Evolutionary conservation across 2,113 vertebrate species (phyloP).

Genomic region (Empidonax traillii): DNA sequence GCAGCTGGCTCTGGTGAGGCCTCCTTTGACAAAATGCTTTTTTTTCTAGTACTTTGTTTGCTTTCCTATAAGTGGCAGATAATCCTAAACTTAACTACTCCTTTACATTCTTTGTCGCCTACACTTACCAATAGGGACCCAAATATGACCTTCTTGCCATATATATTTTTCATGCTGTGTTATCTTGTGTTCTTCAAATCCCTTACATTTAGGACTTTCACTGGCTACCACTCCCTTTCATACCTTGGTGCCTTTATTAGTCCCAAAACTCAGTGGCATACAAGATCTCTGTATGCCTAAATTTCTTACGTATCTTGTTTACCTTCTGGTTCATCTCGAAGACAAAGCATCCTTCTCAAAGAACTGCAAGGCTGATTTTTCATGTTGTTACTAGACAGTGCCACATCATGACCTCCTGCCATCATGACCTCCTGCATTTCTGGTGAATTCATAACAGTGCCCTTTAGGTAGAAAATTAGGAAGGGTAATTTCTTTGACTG

Average conservation of each 20-base stretch:
- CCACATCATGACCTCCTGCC: neutral
- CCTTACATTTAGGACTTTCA: neutral
- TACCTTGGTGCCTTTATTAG: rapidly evolving
- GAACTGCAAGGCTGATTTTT: neutral
- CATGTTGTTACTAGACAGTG: neutral
- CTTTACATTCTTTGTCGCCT: neutral
- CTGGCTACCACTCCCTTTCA: neutral
- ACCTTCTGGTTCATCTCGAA: neutral
- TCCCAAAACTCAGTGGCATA: neutral
- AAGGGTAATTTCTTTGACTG: neutral
- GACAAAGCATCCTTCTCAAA: neutral
- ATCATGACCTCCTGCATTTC: neutral
- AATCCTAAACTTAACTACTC: neutral
- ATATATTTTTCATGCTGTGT: neutral
- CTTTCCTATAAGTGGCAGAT: neutral
- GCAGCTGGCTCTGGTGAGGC: neutral
- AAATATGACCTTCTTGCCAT: neutral
- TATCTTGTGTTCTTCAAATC: neutral
- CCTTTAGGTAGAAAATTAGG: neutral
- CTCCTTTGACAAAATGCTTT: neutral
- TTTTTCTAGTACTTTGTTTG: neutral
- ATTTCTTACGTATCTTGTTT: neutral
- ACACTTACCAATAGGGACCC: neutral
- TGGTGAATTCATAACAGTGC: neutral
- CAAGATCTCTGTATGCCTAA: neutral